phyloP scores from a whole-genome alignment of 2,113 vertebrate species.

The Mixornis gularis region DNA sequence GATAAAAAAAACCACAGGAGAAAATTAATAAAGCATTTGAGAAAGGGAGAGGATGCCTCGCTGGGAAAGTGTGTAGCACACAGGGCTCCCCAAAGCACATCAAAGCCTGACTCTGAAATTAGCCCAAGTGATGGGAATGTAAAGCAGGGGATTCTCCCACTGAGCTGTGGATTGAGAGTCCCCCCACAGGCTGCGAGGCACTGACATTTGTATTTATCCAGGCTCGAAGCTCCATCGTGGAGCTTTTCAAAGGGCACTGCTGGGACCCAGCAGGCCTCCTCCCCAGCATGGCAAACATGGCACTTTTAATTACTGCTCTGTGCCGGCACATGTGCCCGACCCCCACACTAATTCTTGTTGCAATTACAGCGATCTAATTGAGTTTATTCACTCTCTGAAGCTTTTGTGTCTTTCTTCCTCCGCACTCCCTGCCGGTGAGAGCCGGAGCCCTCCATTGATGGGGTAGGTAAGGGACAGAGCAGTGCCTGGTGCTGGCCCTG shows the following conservation, averaged over 20 bases:
- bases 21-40: conserved; percentile 67
- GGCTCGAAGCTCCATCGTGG: conserved; percentile 31
- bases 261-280: conserved; percentile 59
- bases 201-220: conserved; percentile 63
- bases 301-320: conserved; percentile 58
- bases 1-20: conserved; percentile 64
- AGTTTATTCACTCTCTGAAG: conserved; percentile 59
- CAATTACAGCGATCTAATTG: conserved; percentile 69
- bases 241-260: conserved; percentile 62
- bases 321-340: conserved; percentile 49
- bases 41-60: conserved; percentile 49
- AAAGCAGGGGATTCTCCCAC: conserved; percentile 62
- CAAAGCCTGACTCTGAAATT: conserved; percentile 67
- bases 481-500: background rate
- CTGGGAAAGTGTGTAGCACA: conserved; percentile 61
- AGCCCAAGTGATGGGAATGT: conserved; percentile 57
- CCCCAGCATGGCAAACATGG: conserved; percentile 51
- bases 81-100: conserved; percentile 61
- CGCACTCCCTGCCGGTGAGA: conserved; percentile 64
- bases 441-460: conserved; percentile 21
- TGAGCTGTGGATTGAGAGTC: conserved; percentile 60
- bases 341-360: conserved; percentile 60
- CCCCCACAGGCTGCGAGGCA: conserved; percentile 46
- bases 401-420: conserved; percentile 57
- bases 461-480: background rate